Conservation (phyloP, 2,888 invertebrate species). For the Strigamia crassipes region DNA sequence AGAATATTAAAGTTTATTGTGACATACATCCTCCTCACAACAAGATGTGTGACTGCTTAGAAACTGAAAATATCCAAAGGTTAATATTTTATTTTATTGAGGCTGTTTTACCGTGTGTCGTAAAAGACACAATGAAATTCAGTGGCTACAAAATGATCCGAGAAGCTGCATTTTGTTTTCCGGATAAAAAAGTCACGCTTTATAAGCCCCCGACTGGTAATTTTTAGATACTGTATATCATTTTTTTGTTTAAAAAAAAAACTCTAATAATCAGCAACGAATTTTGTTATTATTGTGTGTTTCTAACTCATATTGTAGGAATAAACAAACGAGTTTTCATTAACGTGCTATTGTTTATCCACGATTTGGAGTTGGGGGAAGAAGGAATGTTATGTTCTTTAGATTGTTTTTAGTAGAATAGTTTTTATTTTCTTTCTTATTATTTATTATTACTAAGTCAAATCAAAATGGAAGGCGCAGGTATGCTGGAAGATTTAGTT, state of each 20-base stretch:
- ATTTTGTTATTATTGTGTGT: not conserved
- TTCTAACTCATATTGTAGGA: not conserved
- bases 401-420: not conserved
- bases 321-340: not conserved
- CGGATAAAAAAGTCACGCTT: not conserved
- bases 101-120: not conserved
- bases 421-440: not conserved
- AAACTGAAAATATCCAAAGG: not conserved
- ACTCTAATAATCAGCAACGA: not conserved
- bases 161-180: not conserved
- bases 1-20: not conserved
- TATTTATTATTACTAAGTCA: not conserved
- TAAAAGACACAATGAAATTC: not conserved
- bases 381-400: conserved; percentile 8
- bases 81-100: not conserved
- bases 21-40: not conserved
- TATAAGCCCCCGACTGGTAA: not conserved
- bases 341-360: not conserved
- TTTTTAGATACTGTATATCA: not conserved
- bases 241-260: too few relatives aligned
- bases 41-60: not conserved
- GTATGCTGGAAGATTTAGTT: not conserved
- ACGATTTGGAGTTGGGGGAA: not conserved
- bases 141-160: not conserved
- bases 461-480: not conserved